Conservation (phyloP, 2,888 invertebrate genomes). For the Chaetogeoica ovagalla region DNA sequence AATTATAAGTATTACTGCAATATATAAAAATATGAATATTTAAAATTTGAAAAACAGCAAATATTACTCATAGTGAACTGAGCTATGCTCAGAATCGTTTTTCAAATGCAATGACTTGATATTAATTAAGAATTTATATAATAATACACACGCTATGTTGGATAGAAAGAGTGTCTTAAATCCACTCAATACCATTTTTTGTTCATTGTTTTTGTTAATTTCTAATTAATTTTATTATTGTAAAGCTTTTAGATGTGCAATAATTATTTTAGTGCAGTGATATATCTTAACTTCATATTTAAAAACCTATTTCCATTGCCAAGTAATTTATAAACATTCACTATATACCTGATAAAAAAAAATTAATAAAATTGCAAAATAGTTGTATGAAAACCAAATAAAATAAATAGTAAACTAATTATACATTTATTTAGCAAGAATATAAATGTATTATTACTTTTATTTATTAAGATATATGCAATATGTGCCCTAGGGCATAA, state of each 20-base stretch:
- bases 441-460: too few relatives aligned
- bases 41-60: background rate
- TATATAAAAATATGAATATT: background rate
- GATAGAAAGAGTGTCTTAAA: too few relatives aligned
- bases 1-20: background rate
- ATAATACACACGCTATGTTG: background rate
- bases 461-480: too few relatives aligned
- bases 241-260: background rate
- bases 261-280: constrained; percentile 23
- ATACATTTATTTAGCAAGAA: too few relatives aligned
- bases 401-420: too few relatives aligned
- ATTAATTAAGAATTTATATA: background rate
- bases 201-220: background rate
- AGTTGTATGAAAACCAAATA: background rate
- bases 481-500: too few relatives aligned
- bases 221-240: background rate
- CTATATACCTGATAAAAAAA: too few relatives aligned
- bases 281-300: background rate
- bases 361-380: too few relatives aligned
- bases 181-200: too few relatives aligned
- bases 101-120: background rate
- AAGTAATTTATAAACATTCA: too few relatives aligned
- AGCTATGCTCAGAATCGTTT: background rate
- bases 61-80: background rate
- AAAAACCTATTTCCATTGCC: background rate